Evolutionary conservation across 2,888 invertebrate genomes (phyloP), one percentile per base, ranked within the genome.

Genomic region (Hofmannophila pseudospretella): DNA sequence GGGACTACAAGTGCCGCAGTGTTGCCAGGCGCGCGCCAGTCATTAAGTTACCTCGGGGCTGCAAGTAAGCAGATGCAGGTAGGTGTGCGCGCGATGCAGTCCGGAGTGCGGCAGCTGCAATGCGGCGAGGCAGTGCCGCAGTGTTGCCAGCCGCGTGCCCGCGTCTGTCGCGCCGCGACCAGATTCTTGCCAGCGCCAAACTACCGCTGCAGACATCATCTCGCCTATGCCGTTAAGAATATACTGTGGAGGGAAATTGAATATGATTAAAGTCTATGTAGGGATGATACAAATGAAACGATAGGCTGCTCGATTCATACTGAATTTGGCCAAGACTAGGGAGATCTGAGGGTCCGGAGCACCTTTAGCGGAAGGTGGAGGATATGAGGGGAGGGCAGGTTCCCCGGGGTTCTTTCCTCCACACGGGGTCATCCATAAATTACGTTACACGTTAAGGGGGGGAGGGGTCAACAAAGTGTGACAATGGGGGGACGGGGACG

Each of bases 221-320:
- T 93, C 93, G 1, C 97, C 97, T 16, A 98, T 84, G 1, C 97
- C 97, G 76, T 95, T 94, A 79, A 97, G 94, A 45, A 97, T 92
- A 68, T 97, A 97, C 93, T 96, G 9, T n/a, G 10, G 26, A 3
- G 9, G 26, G 3, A 26, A 7, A 1, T n/a, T n/a, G n/a, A n/a
- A n/a, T n/a, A n/a, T n/a, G n/a, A n/a, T n/a, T n/a, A n/a, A n/a
- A n/a, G n/a, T n/a, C n/a, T n/a, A n/a, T n/a, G n/a, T n/a, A n/a
- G n/a, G n/a, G n/a, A n/a, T n/a, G n/a, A n/a, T n/a, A n/a, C n/a
- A n/a, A n/a, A n/a, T n/a, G n/a, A n/a, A n/a, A n/a, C n/a, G n/a
- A n/a, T n/a, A n/a, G n/a, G n/a, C n/a, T n/a, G n/a, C n/a, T n/a
- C n/a, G n/a, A n/a, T n/a, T n/a, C n/a, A n/a, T n/a, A n/a, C n/a